A percentile compares a stretch with the other conserved stretches of the same genome.
phyloP scores from a whole-genome alignment of 2,797 vertebrate genomes.

The Pyrocephalus nanus region DNA sequence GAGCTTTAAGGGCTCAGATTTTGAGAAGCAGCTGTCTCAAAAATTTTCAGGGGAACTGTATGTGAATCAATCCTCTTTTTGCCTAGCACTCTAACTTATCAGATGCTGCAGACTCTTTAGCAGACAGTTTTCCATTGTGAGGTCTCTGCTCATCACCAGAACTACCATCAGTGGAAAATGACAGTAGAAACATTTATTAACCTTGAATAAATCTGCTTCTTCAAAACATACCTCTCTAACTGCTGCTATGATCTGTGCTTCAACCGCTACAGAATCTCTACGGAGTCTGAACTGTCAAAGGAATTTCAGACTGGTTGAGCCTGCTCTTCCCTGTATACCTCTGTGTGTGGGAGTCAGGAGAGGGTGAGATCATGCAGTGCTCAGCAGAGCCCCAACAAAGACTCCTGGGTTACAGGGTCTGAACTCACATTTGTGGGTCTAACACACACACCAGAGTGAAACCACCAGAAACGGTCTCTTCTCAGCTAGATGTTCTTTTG shows the following conservation, averaged over 20 bases:
- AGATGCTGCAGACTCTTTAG: neutral
- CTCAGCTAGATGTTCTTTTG: neutral
- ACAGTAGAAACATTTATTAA: neutral
- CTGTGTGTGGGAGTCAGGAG: slow-evolving; percentile 54
- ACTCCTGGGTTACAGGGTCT: neutral
- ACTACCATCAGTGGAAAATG: neutral
- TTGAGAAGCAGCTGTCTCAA: neutral
- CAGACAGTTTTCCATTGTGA: neutral
- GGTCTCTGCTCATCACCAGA: neutral
- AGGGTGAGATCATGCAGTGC: slow-evolving; percentile 48
- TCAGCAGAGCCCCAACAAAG: slow-evolving; percentile 32
- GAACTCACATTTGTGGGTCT: slow-evolving; percentile 25
- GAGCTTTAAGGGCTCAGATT: neutral
- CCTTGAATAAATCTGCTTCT: neutral
- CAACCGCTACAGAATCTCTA: neutral
- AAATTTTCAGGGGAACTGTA: neutral
- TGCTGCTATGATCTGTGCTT: neutral
- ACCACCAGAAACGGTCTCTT: neutral
- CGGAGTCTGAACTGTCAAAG: slow-evolving; percentile 39
- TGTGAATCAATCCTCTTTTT: neutral
- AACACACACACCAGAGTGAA: neutral
- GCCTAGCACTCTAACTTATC: neutral
- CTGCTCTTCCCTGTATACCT: slow-evolving; percentile 45
- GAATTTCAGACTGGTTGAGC: slow-evolving; percentile 64
- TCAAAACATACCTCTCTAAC: neutral